These are phyloP conservation scores for Acronicta aceris DNA, from an alignment of 2,888 invertebrate genomes.

Conservation along the genomic window DNA sequence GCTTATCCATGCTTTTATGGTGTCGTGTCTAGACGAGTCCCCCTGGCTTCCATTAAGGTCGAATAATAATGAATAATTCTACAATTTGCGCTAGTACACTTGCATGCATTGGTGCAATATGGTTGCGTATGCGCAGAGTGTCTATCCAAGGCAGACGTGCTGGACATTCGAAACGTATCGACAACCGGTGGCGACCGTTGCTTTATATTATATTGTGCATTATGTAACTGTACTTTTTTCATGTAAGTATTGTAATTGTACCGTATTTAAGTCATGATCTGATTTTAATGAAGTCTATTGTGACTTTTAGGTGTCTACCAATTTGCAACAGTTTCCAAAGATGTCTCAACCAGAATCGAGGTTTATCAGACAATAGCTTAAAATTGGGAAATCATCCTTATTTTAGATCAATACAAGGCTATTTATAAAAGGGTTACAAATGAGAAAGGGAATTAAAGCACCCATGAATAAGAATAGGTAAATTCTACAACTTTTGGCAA, in stretches of 20 bases:
- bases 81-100: slow-evolving; percentile 68
- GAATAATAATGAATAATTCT: slow-evolving; percentile 74
- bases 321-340: neutral
- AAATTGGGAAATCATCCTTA: too few species aligned
- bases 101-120: slow-evolving; percentile 69
- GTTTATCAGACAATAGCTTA: too few species aligned
- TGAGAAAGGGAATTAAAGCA: too few species aligned
- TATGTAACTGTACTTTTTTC: slow-evolving; percentile 69
- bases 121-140: slow-evolving; percentile 67
- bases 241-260: slow-evolving; percentile 49
- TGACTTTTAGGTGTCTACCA: slow-evolving; percentile 6
- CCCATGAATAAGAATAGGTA: too few species aligned
- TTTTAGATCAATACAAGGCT: too few species aligned
- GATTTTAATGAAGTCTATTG: slow-evolving; percentile 38
- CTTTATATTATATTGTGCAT: slow-evolving; percentile 60
- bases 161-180: slow-evolving; percentile 61
- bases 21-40: slow-evolving; percentile 57
- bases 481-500: too few species aligned
- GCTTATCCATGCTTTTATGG: slow-evolving; percentile 62
- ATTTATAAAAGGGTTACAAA: too few species aligned
- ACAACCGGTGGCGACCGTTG: slow-evolving; percentile 62
- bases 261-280: slow-evolving; percentile 42
- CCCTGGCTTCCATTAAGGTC: slow-evolving; percentile 61
- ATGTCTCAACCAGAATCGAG: neutral
- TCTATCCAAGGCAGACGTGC: slow-evolving; percentile 64